These are phyloP conservation scores for Otocyon megalotis DNA, from an alignment of 2,113 vertebrate species.

Conservation along the genomic window DNA sequence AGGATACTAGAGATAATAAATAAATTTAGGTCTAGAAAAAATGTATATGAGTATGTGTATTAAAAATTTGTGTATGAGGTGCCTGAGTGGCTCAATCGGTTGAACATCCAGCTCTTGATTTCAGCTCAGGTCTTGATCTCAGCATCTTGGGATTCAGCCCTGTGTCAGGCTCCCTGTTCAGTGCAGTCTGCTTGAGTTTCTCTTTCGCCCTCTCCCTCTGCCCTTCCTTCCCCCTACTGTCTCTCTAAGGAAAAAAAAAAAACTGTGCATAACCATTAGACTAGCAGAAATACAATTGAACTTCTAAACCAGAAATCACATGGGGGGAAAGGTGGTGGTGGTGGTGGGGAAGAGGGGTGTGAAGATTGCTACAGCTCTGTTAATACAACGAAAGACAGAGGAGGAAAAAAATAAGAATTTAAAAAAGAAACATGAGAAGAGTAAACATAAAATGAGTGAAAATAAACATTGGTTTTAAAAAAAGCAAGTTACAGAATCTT, in stretches of 20 bases:
- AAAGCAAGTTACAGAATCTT: not conserved
- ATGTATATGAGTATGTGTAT: not conserved
- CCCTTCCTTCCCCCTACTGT: not conserved
- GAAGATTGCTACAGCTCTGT: not conserved
- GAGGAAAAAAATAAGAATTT: not conserved
- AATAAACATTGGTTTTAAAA: not conserved
- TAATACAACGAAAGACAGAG: not conserved
- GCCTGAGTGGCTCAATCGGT: not conserved
- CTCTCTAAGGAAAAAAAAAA: not conserved
- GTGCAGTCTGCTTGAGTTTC: not conserved
- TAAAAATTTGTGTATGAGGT: not conserved
- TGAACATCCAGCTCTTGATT: not conserved
- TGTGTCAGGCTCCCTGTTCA: not conserved
- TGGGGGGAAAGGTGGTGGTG: not conserved
- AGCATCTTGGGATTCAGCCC: not conserved
- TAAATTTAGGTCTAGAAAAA: constrained; percentile 33
- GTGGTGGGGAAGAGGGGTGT: not conserved
- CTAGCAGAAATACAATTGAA: not conserved
- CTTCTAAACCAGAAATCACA: not conserved
- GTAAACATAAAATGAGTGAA: not conserved
- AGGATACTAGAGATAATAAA: not conserved
- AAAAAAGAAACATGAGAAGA: not conserved
- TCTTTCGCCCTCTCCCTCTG: not conserved
- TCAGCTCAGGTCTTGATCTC: not conserved
- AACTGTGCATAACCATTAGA: not conserved